Evolutionary conservation across 1,140 invertebrate species (phyloP).

Genomic region (Teleopsis dalmanni): DNA sequence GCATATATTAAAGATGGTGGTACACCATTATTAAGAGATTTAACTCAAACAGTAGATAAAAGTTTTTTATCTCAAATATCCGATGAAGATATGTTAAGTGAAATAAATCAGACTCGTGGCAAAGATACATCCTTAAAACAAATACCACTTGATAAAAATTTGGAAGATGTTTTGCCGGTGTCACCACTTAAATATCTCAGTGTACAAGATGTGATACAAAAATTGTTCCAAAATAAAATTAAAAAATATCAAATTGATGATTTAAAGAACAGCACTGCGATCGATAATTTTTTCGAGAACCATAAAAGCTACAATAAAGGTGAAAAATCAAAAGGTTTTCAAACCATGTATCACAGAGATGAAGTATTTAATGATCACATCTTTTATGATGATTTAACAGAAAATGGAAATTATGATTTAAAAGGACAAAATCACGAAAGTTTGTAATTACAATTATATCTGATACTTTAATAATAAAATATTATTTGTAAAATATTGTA

Average conservation of each 20-base stretch:
- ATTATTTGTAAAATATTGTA: neutral
- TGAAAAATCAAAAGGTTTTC: slow-evolving; percentile 23
- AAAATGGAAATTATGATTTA: slow-evolving; percentile 23
- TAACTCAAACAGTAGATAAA: too few relatives aligned
- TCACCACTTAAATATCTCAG: slow-evolving; percentile 7
- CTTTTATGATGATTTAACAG: slow-evolving; percentile 35
- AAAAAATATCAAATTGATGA: neutral
- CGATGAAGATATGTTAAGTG: too few relatives aligned
- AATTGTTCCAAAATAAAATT: neutral
- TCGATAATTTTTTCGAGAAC: slow-evolving; percentile 18
- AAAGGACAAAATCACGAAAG: slow-evolving; percentile 5
- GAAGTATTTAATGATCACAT: slow-evolving; percentile 39
- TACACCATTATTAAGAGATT: too few relatives aligned
- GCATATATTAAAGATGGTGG: too few relatives aligned
- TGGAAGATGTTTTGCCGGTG: too few relatives aligned
- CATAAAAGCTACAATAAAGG: slow-evolving; percentile 24
- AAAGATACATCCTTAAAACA: neutral
- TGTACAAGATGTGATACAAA: neutral
- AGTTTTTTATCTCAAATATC: too few relatives aligned
- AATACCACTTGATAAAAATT: neutral
- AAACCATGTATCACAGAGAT: slow-evolving; percentile 37
- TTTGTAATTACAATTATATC: neutral
- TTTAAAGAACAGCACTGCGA: neutral
- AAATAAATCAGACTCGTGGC: neutral
- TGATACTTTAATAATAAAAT: neutral